phyloP scores from a whole-genome alignment of 2,113 vertebrate genomes.

The Psittacula cyanocephala region DNA sequence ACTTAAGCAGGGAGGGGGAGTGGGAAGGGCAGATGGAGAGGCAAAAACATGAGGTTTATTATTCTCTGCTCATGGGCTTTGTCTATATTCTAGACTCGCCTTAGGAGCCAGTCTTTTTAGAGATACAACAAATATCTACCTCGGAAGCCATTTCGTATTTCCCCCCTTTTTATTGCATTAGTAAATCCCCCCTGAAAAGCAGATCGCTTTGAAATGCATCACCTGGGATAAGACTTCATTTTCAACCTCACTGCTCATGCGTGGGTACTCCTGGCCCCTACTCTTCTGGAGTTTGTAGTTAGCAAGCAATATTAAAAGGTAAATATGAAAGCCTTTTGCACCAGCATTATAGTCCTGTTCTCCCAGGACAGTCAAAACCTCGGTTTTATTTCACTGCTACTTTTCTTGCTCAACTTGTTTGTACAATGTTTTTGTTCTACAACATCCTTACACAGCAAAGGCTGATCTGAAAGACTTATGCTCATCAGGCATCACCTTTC shows the following conservation, averaged over 20 bases:
- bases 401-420: not conserved
- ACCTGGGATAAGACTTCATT: not conserved
- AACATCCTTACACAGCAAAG: not conserved
- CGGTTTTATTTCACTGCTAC: not conserved
- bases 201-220: not conserved
- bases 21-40: not conserved
- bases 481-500: not conserved
- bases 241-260: not conserved
- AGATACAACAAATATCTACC: not conserved
- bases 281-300: not conserved
- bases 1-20: not conserved
- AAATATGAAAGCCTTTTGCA: not conserved
- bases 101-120: not conserved
- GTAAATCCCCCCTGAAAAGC: not conserved
- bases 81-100: not conserved
- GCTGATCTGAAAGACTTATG: not conserved
- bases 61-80: not conserved
- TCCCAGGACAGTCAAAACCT: not conserved
- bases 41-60: not conserved
- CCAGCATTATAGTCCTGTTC: not conserved
- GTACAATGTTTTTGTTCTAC: not conserved
- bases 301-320: not conserved
- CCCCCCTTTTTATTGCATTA: not conserved
- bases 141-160: not conserved
- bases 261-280: not conserved